These are phyloP conservation scores for Allolobophora icterica DNA, from an alignment of 2,888 invertebrate species.

Conservation along the genomic window DNA sequence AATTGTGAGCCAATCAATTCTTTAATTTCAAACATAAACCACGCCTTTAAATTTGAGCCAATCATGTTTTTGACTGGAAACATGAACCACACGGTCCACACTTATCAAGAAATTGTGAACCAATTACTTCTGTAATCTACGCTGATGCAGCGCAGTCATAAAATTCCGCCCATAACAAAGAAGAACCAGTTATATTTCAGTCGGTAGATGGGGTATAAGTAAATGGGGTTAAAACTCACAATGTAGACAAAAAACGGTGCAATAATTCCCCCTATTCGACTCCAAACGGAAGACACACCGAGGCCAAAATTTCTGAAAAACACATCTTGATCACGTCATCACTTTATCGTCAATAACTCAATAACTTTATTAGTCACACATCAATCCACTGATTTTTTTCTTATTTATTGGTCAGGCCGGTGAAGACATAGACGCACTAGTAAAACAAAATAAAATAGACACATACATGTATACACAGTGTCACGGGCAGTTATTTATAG, in stretches of 20 bases:
- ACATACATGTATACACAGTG: too few species aligned
- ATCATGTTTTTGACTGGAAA: too few species aligned
- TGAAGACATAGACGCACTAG: too few species aligned
- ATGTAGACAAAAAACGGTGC: conserved; percentile 59
- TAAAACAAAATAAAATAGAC: too few species aligned
- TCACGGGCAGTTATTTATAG: too few species aligned
- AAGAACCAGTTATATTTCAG: neutral
- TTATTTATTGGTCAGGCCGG: too few species aligned
- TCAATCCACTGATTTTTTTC: neutral
- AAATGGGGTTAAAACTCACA: conserved; percentile 50
- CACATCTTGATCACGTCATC: neutral
- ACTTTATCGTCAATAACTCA: neutral
- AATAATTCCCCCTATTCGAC: conserved; percentile 57
- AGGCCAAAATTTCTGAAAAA: conserved; percentile 54
- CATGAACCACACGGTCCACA: too few species aligned
- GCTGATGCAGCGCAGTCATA: too few species aligned
- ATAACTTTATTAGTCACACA: neutral
- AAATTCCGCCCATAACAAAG: neutral
- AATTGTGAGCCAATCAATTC: neutral
- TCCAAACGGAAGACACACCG: conserved; percentile 59
- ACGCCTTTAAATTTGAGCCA: too few species aligned
- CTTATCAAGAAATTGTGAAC: too few species aligned
- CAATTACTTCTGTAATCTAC: too few species aligned
- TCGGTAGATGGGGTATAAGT: neutral
- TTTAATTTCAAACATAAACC: neutral